phyloP scores from a whole-genome alignment of 2,888 invertebrate genomes.

The Hofmannophila pseudospretella region DNA sequence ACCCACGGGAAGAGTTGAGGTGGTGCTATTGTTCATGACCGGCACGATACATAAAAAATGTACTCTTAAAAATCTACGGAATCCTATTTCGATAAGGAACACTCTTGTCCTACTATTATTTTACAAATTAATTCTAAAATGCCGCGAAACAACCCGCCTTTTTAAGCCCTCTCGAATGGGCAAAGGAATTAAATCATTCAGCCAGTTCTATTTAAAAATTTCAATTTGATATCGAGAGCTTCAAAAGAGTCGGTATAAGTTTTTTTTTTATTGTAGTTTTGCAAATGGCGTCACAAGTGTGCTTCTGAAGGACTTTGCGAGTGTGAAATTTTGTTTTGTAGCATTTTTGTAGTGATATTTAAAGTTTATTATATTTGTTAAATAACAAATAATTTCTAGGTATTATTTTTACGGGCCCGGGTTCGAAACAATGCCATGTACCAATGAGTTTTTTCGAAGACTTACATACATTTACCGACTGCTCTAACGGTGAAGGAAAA shows the following conservation, averaged over 20 bases:
- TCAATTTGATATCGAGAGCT: background rate
- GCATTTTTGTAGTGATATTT: background rate
- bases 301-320: background rate
- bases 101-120: background rate
- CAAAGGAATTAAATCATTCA: slow-evolving; percentile 15
- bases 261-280: slow-evolving; percentile 15
- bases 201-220: slow-evolving; percentile 16
- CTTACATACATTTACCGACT: too few relatives aligned
- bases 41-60: too few relatives aligned
- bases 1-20: too few relatives aligned
- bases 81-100: background rate
- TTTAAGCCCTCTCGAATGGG: slow-evolving; percentile 17
- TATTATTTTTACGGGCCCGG: too few relatives aligned
- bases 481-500: too few relatives aligned
- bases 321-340: too few relatives aligned
- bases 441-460: too few relatives aligned
- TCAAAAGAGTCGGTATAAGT: slow-evolving; percentile 4
- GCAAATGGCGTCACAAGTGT: slow-evolving; percentile 17
- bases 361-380: background rate
- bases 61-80: too few relatives aligned
- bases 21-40: too few relatives aligned
- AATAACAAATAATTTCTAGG: too few relatives aligned
- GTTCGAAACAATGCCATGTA: too few relatives aligned
- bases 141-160: slow-evolving; percentile 9
- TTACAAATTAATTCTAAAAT: background rate